phyloP scores from a whole-genome alignment of 1,140 invertebrate species.

The Magallana angulata region DNA sequence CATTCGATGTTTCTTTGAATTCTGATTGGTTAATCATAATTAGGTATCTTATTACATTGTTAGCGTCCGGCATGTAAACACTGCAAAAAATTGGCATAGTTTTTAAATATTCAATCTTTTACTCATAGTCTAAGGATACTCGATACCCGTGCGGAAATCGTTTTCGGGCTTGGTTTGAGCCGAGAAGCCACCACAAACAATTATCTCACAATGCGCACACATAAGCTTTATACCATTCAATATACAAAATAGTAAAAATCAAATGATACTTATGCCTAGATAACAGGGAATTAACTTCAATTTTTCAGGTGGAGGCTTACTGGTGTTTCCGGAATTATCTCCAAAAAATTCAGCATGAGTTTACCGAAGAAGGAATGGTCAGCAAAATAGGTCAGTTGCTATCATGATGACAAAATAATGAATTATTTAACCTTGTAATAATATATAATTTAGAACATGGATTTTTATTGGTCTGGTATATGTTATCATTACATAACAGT shows the following conservation, averaged over 20 bases:
- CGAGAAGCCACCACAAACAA: too few relatives aligned
- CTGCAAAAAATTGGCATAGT: neutral
- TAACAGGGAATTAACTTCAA: neutral
- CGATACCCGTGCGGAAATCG: too few relatives aligned
- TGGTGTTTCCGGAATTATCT: constrained; percentile 78
- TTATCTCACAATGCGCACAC: too few relatives aligned
- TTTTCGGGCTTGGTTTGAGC: too few relatives aligned
- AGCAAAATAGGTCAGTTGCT: constrained; percentile 73
- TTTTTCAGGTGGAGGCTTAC: constrained; percentile 73
- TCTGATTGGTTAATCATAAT: neutral
- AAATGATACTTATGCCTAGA: neutral
- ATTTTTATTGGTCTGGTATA: too few relatives aligned
- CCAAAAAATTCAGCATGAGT: constrained; percentile 74
- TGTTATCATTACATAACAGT: too few relatives aligned
- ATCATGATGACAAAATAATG: too few relatives aligned
- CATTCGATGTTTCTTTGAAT: neutral
- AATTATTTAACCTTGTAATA: too few relatives aligned
- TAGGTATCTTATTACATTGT: neutral
- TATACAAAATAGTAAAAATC: too few relatives aligned
- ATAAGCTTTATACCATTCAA: too few relatives aligned
- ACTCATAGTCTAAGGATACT: too few relatives aligned
- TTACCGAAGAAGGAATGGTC: constrained; percentile 75
- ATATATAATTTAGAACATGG: too few relatives aligned
- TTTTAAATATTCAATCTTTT: neutral
- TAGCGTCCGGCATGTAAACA: neutral